phyloP scores from a whole-genome alignment of 2,797 vertebrate species.

The Sebastes vulpes region DNA sequence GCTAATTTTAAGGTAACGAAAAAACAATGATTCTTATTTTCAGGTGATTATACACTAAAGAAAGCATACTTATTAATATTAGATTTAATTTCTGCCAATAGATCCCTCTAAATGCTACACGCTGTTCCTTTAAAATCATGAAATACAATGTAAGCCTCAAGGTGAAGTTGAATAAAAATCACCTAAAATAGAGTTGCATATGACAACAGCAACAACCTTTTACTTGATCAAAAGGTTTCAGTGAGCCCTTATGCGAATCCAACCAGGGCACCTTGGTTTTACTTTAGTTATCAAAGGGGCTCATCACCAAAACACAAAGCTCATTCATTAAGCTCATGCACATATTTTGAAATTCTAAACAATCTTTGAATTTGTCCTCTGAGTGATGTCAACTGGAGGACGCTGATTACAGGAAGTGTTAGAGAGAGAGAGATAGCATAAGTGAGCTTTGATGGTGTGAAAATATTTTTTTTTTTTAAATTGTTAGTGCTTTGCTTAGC shows the following conservation, averaged over 20 bases:
- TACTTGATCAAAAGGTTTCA: constrained; percentile 11
- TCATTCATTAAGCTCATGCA: constrained; percentile 34
- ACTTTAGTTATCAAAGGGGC: constrained; percentile 25
- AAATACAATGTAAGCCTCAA: neutral
- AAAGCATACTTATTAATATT: neutral
- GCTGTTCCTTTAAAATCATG: neutral
- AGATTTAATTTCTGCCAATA: neutral
- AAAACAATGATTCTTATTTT: too few species aligned
- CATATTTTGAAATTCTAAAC: constrained; percentile 34
- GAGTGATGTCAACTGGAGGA: constrained; percentile 35
- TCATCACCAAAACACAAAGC: constrained; percentile 32
- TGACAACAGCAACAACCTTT: neutral
- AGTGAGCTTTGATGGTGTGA: constrained; percentile 13
- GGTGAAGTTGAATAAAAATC: constrained; percentile 1
- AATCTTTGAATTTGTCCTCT: constrained; percentile 49
- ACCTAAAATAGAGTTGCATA: neutral
- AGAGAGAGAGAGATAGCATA: neutral
- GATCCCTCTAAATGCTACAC: neutral
- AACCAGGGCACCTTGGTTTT: constrained; percentile 51
- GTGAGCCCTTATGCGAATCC: neutral
- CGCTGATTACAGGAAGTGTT: constrained; percentile 15
- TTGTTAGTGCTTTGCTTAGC: neutral
- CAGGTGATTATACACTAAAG: too few species aligned
- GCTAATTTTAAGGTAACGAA: too few species aligned
- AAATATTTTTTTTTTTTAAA: constrained; percentile 1